phyloP scores from a whole-genome alignment of 2,113 vertebrate genomes.

The Galemys pyrenaicus region DNA sequence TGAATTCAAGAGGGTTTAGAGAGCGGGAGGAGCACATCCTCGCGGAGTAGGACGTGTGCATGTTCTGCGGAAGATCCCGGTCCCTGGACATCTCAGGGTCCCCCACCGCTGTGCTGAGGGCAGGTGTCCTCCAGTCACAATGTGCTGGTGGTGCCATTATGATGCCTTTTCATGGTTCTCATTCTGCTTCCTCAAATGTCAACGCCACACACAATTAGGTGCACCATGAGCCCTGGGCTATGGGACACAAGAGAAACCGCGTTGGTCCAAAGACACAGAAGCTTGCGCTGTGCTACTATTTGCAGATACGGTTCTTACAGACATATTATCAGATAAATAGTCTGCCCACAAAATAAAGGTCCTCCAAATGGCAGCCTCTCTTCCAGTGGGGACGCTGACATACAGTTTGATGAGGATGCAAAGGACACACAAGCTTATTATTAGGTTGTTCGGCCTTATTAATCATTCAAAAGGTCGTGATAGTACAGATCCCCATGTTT shows the following conservation, averaged over 20 bases:
- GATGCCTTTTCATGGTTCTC: background rate
- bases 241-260: background rate
- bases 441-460: background rate
- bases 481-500: background rate
- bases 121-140: background rate
- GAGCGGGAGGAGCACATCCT: background rate
- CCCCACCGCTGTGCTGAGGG: background rate
- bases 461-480: conserved; percentile 4
- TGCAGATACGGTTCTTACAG: background rate
- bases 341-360: conserved; percentile 30
- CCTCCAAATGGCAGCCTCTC: background rate
- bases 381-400: background rate
- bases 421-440: background rate
- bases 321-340: background rate
- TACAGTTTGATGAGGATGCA: background rate
- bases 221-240: background rate
- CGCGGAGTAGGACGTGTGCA: background rate
- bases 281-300: background rate
- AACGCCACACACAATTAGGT: background rate
- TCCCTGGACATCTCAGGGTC: background rate
- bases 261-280: conserved; percentile 6
- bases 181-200: background rate
- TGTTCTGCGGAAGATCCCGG: background rate
- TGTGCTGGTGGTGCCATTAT: background rate
- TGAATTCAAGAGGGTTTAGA: no score